These are phyloP conservation scores for Uromys caudimaculatus DNA, from an alignment of 2,797 vertebrate genomes.

Conservation along the genomic window DNA sequence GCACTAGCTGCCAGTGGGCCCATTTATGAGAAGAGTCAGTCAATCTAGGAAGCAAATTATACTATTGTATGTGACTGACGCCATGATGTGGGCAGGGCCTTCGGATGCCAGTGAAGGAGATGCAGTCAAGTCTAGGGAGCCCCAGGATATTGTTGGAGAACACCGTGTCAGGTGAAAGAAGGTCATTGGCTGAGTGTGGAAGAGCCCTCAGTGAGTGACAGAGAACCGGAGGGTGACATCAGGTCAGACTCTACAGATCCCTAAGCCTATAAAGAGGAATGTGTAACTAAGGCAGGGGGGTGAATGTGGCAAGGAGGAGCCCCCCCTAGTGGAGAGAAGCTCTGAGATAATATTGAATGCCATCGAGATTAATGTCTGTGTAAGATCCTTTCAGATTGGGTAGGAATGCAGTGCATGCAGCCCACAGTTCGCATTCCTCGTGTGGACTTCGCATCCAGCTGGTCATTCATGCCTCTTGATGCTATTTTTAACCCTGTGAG, in stretches of 20 bases:
- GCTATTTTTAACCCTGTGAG: not conserved
- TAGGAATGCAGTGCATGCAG: constrained; percentile 12
- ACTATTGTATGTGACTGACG: not conserved
- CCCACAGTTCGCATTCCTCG: not conserved
- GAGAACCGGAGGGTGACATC: no score
- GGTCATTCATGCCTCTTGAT: constrained; percentile 2
- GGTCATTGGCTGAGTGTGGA: not conserved
- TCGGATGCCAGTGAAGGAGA: no score
- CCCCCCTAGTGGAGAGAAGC: not conserved
- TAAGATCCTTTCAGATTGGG: not conserved
- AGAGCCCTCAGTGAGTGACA: not conserved
- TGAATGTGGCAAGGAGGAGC: not conserved
- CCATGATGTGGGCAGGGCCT: not conserved
- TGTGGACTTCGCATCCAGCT: not conserved
- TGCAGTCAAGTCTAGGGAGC: not conserved
- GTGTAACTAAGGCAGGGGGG: no score
- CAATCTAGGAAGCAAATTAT: not conserved
- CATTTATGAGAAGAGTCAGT: not conserved
- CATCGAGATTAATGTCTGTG: constrained; percentile 3
- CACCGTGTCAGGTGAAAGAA: not conserved
- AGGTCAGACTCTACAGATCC: accelerated
- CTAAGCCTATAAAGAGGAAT: no score
- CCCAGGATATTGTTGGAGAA: not conserved
- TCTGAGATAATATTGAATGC: not conserved
- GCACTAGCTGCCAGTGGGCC: not conserved